Evolutionary conservation across 1,140 invertebrate species (phyloP).

Genomic region (Magallana angulata): DNA sequence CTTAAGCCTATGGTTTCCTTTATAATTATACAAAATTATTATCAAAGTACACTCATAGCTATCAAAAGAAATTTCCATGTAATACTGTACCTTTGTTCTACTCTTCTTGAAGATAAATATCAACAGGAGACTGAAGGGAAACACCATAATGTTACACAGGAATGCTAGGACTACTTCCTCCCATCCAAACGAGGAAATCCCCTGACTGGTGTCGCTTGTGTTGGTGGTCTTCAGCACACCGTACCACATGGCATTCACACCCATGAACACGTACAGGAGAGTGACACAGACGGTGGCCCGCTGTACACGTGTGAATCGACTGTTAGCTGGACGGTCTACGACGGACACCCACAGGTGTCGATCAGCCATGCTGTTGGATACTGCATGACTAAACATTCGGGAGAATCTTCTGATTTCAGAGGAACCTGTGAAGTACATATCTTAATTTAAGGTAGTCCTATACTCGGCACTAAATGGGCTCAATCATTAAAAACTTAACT

Average conservation of each 20-base stretch:
- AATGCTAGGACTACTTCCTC: slow-evolving; percentile 74
- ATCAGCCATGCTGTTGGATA: slow-evolving; percentile 66
- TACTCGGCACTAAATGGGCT: too few species aligned
- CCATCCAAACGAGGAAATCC: slow-evolving; percentile 68
- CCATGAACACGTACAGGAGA: slow-evolving; percentile 73
- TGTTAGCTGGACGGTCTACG: slow-evolving; percentile 71
- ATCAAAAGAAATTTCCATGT: too few species aligned
- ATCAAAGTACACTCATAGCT: too few species aligned
- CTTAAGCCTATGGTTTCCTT: too few species aligned
- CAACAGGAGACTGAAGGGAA: slow-evolving; percentile 72
- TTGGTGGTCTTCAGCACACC: slow-evolving; percentile 68
- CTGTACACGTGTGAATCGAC: slow-evolving; percentile 75
- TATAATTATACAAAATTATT: too few species aligned
- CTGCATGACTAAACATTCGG: slow-evolving; percentile 59
- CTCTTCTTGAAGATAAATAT: slow-evolving; percentile 74
- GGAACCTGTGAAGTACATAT: slow-evolving; percentile 21
- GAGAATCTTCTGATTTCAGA: slow-evolving; percentile 64
- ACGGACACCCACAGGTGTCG: slow-evolving; percentile 75
- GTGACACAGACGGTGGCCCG: slow-evolving; percentile 74
- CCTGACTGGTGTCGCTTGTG: slow-evolving; percentile 41
- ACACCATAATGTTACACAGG: slow-evolving; percentile 68
- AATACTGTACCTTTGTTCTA: slow-evolving; percentile 67
- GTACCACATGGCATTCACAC: slow-evolving; percentile 76
- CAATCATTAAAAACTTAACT: too few species aligned
- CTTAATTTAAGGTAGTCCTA: too few species aligned